Conservation (phyloP, 1,140 invertebrate species). For the Drosophila mojavensis region DNA sequence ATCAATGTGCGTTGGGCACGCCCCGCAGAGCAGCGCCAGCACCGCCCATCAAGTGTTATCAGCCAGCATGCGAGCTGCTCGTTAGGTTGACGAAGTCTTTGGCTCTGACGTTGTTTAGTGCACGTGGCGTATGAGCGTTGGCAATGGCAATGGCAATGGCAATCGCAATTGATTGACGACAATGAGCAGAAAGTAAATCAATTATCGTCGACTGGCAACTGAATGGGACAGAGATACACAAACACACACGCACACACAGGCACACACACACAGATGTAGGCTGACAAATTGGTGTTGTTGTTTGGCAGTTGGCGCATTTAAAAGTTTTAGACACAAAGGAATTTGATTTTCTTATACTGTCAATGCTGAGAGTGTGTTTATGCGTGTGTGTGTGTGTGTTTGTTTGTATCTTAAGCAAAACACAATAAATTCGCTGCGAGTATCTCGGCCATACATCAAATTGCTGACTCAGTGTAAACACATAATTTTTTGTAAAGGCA, state of each 20-base stretch:
- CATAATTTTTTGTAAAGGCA: constrained; percentile 30
- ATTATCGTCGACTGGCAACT: constrained; percentile 57
- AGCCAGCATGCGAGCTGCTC: constrained; percentile 55
- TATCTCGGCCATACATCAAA: constrained; percentile 61
- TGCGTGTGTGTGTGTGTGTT: background rate
- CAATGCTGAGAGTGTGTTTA: constrained; percentile 8
- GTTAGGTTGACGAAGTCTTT: constrained; percentile 46
- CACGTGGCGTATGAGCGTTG: constrained; percentile 77
- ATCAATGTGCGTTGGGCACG: constrained; percentile 62
- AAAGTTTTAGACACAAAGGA: constrained; percentile 69
- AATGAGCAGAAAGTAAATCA: constrained; percentile 72
- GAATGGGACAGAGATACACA: constrained; percentile 1
- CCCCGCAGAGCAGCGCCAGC: constrained; percentile 12
- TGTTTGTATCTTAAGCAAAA: constrained; percentile 20
- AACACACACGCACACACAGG: constrained; percentile 6
- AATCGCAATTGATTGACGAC: constrained; percentile 77
- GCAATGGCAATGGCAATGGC: constrained; percentile 43
- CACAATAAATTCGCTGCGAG: constrained; percentile 62
- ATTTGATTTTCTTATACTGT: constrained; percentile 45
- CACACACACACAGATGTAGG: background rate
- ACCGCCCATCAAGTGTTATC: constrained; percentile 51
- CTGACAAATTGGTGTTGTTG: constrained; percentile 70
- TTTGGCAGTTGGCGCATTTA: constrained; percentile 67
- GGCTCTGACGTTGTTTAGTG: constrained; percentile 16
- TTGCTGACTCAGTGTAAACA: constrained; percentile 68